A percentile compares a stretch with the other conserved stretches of the same genome.
phyloP scores from a whole-genome alignment of 2,888 invertebrate species.

The Drosophila fungiperda region DNA sequence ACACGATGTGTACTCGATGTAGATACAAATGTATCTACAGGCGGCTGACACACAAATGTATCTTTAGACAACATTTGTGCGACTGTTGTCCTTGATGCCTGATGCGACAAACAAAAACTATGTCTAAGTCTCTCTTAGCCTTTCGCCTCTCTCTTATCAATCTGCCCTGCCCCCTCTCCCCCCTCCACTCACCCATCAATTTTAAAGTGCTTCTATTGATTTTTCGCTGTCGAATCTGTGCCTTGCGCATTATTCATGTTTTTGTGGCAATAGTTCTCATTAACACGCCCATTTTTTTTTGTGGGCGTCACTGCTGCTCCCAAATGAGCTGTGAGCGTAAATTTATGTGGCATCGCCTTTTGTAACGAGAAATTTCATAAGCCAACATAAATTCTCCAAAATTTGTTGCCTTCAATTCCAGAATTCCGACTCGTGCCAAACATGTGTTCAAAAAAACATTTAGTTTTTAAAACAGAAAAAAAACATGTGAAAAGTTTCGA shows the following conservation, averaged over 20 bases:
- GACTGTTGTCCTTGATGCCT: conserved; percentile 47
- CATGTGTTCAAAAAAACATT: conserved; percentile 26
- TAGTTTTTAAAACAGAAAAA: background rate
- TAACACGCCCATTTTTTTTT: conserved; percentile 59
- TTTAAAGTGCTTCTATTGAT: conserved; percentile 49
- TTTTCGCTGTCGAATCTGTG: conserved; percentile 24
- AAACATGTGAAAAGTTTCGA: conserved; percentile 25
- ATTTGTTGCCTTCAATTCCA: background rate
- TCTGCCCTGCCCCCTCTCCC: background rate
- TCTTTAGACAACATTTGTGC: conserved; percentile 47
- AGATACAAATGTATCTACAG: conserved; percentile 16
- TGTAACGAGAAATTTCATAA: conserved; percentile 60
- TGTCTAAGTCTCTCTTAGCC: conserved; percentile 20
- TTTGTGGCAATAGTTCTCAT: conserved; percentile 40
- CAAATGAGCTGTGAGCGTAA: conserved; percentile 26
- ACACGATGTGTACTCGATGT: background rate
- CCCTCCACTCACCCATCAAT: conserved; percentile 11
- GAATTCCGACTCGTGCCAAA: conserved; percentile 60
- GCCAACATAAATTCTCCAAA: conserved; percentile 42
- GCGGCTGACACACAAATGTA: conserved; percentile 34
- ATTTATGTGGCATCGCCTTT: conserved; percentile 73
- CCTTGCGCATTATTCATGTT: conserved; percentile 47
- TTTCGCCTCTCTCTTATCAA: conserved; percentile 9
- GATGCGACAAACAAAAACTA: conserved; percentile 29
- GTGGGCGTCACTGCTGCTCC: conserved; percentile 1